Conservation (phyloP, 2,797 vertebrate genomes). For the Danio albolineatus region DNA sequence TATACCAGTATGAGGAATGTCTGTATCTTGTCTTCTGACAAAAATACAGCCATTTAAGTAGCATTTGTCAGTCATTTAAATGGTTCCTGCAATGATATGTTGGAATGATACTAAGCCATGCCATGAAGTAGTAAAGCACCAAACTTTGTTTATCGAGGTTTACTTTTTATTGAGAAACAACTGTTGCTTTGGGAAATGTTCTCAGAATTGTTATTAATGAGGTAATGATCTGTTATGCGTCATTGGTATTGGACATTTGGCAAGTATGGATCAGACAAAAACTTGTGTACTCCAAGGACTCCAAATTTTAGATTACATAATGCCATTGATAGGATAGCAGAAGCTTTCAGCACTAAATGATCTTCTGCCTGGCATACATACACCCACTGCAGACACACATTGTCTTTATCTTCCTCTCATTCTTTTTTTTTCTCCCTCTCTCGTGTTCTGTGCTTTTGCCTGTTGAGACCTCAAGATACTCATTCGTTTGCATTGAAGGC, state of each 20-base stretch:
- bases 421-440: slow-evolving; percentile 21
- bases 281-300: neutral
- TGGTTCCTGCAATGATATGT: no score
- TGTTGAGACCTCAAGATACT: slow-evolving; percentile 24
- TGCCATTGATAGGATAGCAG: slow-evolving; percentile 1
- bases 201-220: neutral
- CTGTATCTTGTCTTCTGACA: no score
- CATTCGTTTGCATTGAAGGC: slow-evolving; percentile 18
- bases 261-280: neutral
- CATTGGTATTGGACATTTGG: slow-evolving; percentile 2
- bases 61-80: no score
- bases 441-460: neutral
- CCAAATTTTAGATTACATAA: neutral
- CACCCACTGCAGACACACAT: neutral
- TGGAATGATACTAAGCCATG: no score
- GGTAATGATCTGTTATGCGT: neutral
- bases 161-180: no score
- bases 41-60: no score
- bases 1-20: no score
- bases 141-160: no score
- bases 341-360: slow-evolving; percentile 7
- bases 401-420: neutral
- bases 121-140: no score
- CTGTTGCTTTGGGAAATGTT: neutral
- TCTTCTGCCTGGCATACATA: slow-evolving; percentile 25